These are phyloP conservation scores for Slavum lentiscoides DNA, from an alignment of 2,888 invertebrate species.

Conservation along the genomic window DNA sequence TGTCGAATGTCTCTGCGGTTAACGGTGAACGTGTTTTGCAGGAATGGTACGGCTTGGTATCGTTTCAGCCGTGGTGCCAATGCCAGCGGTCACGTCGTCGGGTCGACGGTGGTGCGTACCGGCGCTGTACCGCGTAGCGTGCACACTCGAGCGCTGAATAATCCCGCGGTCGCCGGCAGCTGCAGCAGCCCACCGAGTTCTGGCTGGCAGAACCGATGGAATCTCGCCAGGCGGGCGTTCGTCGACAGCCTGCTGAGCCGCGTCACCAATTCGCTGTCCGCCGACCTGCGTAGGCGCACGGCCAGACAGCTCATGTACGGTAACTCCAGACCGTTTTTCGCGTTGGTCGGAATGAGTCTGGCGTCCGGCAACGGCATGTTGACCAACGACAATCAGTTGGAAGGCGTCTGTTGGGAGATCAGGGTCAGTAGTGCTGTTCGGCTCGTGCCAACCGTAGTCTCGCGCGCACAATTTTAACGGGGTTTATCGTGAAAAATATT, in stretches of 20 bases:
- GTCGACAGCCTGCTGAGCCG: slow-evolving; percentile 72
- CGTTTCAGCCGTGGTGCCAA: slow-evolving; percentile 36
- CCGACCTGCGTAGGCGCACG: slow-evolving; percentile 67
- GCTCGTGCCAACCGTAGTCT: not conserved
- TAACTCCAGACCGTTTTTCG: slow-evolving; percentile 74
- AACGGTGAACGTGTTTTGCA: slow-evolving; percentile 30
- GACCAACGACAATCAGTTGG: slow-evolving; percentile 76
- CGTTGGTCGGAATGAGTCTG: slow-evolving; percentile 73
- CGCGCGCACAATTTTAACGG: no score
- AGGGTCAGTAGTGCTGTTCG: slow-evolving; percentile 62
- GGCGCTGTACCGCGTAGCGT: not conserved
- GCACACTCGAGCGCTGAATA: slow-evolving; percentile 38
- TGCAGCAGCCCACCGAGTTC: slow-evolving; percentile 22
- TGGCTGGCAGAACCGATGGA: slow-evolving; percentile 56
- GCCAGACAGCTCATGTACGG: slow-evolving; percentile 70
- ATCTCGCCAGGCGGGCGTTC: slow-evolving; percentile 68
- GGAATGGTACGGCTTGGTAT: slow-evolving; percentile 42
- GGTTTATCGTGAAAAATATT: no score
- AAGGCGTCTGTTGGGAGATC: slow-evolving; percentile 78
- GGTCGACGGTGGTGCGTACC: slow-evolving; percentile 17
- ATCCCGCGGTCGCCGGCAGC: not conserved
- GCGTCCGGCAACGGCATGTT: slow-evolving; percentile 74
- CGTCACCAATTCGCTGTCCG: slow-evolving; percentile 70
- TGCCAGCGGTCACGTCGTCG: not conserved
- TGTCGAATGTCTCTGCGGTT: slow-evolving; percentile 40